Evolutionary conservation across 2,797 vertebrate genomes (phyloP).

Genomic region (Synanceia verrucosa): DNA sequence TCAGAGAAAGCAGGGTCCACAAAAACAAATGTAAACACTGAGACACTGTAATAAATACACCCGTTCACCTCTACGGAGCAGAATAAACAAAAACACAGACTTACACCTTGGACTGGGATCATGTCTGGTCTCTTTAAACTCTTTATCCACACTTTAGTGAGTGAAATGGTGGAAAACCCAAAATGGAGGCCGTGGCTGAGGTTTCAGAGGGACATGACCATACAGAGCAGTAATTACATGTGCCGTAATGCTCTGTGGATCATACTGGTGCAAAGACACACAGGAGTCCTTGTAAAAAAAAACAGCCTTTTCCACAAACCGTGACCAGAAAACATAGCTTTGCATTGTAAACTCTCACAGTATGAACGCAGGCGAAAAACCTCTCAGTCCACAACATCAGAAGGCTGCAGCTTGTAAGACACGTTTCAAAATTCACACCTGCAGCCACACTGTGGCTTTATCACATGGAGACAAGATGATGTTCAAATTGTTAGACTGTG

Average conservation of each 20-base stretch:
- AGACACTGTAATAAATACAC: conserved; percentile 33
- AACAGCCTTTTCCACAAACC: conserved; percentile 58
- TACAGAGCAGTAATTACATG: conserved; percentile 79
- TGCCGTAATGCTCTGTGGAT: conserved; percentile 77
- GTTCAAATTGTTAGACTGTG: not conserved
- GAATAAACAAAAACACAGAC: conserved; percentile 35
- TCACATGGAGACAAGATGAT: not conserved
- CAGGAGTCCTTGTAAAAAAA: conserved; percentile 49
- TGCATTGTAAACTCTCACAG: conserved; percentile 55
- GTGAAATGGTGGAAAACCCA: conserved; percentile 74
- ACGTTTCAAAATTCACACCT: conserved; percentile 2
- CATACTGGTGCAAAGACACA: conserved; percentile 58
- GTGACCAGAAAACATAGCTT: conserved; percentile 69
- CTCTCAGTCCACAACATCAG: conserved; percentile 41
- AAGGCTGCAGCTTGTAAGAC: conserved; percentile 32
- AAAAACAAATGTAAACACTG: conserved; percentile 59
- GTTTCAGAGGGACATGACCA: conserved; percentile 81
- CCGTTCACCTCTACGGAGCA: conserved; percentile 27
- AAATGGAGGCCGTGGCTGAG: conserved; percentile 78
- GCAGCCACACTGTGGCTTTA: not conserved
- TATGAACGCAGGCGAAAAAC: conserved; percentile 33
- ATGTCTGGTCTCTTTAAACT: conserved; percentile 31
- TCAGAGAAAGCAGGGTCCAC: conserved; percentile 63
- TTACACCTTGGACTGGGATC: conserved; percentile 31
- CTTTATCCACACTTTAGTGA: conserved; percentile 37